Evolutionary conservation across 2,888 invertebrate species (phyloP).

Genomic region (Ischnura elegans): DNA sequence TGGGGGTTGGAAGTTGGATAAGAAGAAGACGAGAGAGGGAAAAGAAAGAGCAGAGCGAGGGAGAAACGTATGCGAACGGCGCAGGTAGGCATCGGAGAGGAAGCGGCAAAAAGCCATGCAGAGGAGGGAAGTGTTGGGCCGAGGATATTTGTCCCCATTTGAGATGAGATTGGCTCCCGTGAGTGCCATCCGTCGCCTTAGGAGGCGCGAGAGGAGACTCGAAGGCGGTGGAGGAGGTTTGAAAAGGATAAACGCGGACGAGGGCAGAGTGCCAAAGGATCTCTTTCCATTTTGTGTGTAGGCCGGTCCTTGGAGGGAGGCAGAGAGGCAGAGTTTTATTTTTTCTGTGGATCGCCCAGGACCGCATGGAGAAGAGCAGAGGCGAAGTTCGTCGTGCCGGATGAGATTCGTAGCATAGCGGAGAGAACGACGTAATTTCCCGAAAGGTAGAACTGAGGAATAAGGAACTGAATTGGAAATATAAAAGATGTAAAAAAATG

Average conservation of each 20-base stretch:
- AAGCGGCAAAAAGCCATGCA: background rate
- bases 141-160: constrained; percentile 63
- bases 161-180: constrained; percentile 42
- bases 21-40: background rate
- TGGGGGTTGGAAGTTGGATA: background rate
- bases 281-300: background rate
- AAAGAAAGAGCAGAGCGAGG: background rate
- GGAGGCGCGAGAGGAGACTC: background rate
- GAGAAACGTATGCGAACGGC: too few relatives aligned
- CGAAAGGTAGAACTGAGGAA: background rate
- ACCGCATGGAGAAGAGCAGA: background rate
- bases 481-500: background rate
- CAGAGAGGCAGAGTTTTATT: background rate
- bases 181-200: constrained; percentile 55
- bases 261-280: constrained; percentile 62
- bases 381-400: background rate
- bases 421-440: background rate
- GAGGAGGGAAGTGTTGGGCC: background rate
- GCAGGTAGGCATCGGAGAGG: too few relatives aligned
- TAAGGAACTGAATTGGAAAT: background rate
- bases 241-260: constrained; percentile 49
- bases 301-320: background rate
- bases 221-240: background rate
- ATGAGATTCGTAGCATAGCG: background rate
- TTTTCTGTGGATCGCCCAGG: background rate